Evolutionary conservation across 2,888 invertebrate species (phyloP), one percentile per base, ranked within the genome.

Genomic region (Gonocerus acuteangulatus): DNA sequence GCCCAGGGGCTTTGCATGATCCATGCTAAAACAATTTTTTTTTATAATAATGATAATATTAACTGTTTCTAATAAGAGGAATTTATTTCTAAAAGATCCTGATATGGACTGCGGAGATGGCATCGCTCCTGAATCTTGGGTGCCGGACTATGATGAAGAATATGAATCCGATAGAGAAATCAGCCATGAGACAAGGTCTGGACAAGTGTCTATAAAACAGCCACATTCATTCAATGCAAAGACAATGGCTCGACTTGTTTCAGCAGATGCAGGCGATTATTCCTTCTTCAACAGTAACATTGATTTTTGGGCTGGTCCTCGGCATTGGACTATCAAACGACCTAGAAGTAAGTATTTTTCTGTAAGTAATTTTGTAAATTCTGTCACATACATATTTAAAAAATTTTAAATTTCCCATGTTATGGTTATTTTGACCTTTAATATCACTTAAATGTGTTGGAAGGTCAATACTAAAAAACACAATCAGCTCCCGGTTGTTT

Each of bases 311-410:
- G 62, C 60, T 9, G 62, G 60, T n/a, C 65, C 65, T 9, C 48
- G 60, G n/a, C 62, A 62, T 21, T 65, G 65, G 65, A 45, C 60
- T 2, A 51, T 62, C 11, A 65, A 62, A 51, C 18, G 47, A 47
- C 54, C 61, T 15, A 51, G 23, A 52, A 45, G 57, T 57, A 47
- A 39, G 3, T 13, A 39, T 27, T 27, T 27, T 6, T 27, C 9
- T 27, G n/a, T n/a, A n/a, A n/a, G n/a, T n/a, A n/a, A n/a, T n/a
- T n/a, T n/a, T n/a, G n/a, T n/a, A n/a, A n/a, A n/a, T n/a, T n/a
- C n/a, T n/a, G n/a, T n/a, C n/a, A n/a, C n/a, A n/a, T n/a, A n/a
- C n/a, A n/a, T n/a, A n/a, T n/a, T n/a, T n/a, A n/a, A n/a, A n/a
- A n/a, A n/a, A n/a, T n/a, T n/a, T n/a, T n/a, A n/a, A n/a, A n/a